Percentiles rank a stretch among this genome's conserved stretches.
Evolutionary conservation across 1,140 invertebrate genomes (phyloP).

Genomic region (Drosophila nasuta): DNA sequence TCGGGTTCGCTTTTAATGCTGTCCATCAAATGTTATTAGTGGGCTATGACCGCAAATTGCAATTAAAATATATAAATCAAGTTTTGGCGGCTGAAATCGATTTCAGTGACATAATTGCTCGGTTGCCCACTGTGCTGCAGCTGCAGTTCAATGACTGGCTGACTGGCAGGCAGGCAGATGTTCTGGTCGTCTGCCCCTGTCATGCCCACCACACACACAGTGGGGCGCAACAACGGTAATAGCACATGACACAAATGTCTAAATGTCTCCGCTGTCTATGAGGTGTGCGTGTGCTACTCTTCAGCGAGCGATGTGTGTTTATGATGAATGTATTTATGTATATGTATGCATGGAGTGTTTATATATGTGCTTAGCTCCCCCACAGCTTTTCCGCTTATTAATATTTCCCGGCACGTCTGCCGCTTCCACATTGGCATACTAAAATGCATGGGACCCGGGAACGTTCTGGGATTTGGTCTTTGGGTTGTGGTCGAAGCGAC

Average conservation of each 20-base stretch:
- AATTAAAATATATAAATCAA: constrained; percentile 14
- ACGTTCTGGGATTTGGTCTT: constrained; percentile 16
- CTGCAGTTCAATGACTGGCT: constrained; percentile 70
- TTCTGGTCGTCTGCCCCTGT: constrained; percentile 46
- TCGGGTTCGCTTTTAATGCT: neutral
- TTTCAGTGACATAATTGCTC: neutral
- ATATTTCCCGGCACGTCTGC: constrained; percentile 72
- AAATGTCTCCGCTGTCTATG: constrained; percentile 31
- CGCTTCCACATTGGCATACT: constrained; percentile 57
- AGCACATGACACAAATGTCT: constrained; percentile 71
- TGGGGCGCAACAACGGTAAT: constrained; percentile 65
- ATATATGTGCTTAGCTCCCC: constrained; percentile 26
- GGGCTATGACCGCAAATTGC: constrained; percentile 12
- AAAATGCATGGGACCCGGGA: constrained; percentile 29
- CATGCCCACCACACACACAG: constrained; percentile 44
- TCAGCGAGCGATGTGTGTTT: neutral
- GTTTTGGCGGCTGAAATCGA: neutral
- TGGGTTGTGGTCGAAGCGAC: constrained; percentile 8
- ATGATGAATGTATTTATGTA: constrained; percentile 10
- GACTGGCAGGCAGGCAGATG: constrained; percentile 37
- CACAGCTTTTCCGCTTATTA: constrained; percentile 78
- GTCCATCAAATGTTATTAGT: neutral
- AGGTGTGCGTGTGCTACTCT: neutral
- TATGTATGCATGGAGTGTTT: constrained; percentile 28
- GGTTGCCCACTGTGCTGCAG: constrained; percentile 40